A percentile compares a stretch with the other conserved stretches of the same genome.
Conservation (phyloP, 2,797 vertebrate genomes). For the Parauchenoglanis ngamensis region DNA sequence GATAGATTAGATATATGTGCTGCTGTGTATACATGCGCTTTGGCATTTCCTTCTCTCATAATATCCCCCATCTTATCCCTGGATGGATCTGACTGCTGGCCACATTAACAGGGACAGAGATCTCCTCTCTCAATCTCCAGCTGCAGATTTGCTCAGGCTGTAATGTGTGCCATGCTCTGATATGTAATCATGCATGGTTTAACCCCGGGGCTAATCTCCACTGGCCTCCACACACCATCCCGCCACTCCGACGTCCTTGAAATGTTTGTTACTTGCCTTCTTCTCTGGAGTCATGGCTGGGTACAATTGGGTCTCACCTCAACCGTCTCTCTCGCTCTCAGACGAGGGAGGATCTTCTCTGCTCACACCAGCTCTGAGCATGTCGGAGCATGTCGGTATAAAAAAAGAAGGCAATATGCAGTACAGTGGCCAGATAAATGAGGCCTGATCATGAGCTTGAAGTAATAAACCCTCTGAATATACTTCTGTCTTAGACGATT, state of each 20-base stretch:
- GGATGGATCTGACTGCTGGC: slow-evolving; percentile 53
- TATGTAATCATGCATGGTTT: slow-evolving; percentile 67
- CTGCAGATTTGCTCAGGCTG: slow-evolving; percentile 56
- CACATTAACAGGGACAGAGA: slow-evolving; percentile 54
- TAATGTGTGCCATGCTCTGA: slow-evolving; percentile 60
- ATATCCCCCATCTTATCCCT: slow-evolving; percentile 58
- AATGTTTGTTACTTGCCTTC: slow-evolving; percentile 55
- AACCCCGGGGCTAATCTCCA: slow-evolving; percentile 62
- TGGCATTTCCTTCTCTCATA: slow-evolving; percentile 22
- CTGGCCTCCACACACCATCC: slow-evolving; percentile 50
- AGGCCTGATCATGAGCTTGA: not conserved
- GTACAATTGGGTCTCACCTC: slow-evolving; percentile 27
- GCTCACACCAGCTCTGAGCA: not conserved
- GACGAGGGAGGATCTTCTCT: not conserved
- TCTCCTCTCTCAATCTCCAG: slow-evolving; percentile 54
- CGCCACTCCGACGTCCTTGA: slow-evolving; percentile 61
- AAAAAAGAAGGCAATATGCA: not conserved
- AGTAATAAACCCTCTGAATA: not conserved
- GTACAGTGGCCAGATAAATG: not conserved
- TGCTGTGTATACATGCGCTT: slow-evolving; percentile 38
- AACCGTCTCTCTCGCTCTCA: not conserved
- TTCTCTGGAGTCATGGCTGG: slow-evolving; percentile 33
- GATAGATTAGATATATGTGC: slow-evolving; percentile 39
- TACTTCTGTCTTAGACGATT: not conserved
- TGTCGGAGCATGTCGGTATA: not conserved